These are phyloP conservation scores for Cheirogaleus medius DNA, from an alignment of 2,113 vertebrate species.

Conservation along the genomic window DNA sequence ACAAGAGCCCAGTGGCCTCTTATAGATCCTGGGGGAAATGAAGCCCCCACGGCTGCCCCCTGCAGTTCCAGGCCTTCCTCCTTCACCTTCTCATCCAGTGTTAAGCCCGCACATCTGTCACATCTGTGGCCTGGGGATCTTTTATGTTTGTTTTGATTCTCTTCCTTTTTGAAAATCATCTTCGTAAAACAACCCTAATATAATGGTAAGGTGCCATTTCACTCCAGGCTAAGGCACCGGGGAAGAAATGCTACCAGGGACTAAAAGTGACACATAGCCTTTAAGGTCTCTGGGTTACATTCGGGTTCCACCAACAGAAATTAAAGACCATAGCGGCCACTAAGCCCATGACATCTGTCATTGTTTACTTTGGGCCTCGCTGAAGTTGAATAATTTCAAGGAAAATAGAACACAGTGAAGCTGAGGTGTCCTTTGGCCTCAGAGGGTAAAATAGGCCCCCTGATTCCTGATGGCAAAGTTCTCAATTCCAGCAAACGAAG, in stretches of 20 bases:
- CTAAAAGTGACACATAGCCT: not conserved
- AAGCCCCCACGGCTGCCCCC: not conserved
- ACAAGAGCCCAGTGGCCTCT: not conserved
- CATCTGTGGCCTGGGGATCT: not conserved
- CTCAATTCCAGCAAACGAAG: not conserved
- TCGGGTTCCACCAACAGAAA: not conserved
- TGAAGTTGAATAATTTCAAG: not conserved
- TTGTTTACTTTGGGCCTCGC: not conserved
- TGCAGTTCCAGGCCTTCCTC: not conserved
- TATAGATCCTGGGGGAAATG: no score
- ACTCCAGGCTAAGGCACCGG: not conserved
- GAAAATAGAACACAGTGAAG: not conserved
- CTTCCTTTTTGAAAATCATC: not conserved
- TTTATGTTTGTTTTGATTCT: not conserved
- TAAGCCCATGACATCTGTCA: no score
- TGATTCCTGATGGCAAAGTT: not conserved
- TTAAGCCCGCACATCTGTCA: not conserved
- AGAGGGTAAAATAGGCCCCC: not conserved
- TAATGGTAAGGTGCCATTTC: not conserved
- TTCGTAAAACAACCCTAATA: not conserved
- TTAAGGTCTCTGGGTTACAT: accelerated
- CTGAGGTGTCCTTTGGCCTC: not conserved
- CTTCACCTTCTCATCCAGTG: not conserved
- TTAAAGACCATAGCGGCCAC: not conserved
- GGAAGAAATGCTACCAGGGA: not conserved